Base-by-base conservation (phyloP, 2,113 vertebrate species). In the Nibea coibor region DNA sequence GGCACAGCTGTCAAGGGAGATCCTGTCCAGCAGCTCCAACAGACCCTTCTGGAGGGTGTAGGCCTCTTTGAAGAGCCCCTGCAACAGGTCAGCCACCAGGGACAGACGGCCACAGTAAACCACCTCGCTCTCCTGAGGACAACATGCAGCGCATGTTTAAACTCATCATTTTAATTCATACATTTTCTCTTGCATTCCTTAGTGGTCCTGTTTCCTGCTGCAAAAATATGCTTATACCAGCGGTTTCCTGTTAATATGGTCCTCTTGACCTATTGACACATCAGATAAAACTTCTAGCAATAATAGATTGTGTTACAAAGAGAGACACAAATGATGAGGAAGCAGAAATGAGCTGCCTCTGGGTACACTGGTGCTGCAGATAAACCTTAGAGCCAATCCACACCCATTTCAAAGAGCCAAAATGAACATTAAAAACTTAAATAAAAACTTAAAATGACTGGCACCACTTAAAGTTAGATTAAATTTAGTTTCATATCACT, bases 11-110 rank as follows among this genome's bases (percentile, higher is more conserved):
- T 87, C 94, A 20, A 97, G 2, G 61, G 93, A 94, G 75, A 97
- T 93, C 79, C 84, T 93, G 80, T 98, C 97, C 82, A 99, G 81
- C 4, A 99, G 78, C 54, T 97, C 97, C 95, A 99, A 94, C 19
- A 99, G 89, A 51, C 95, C 93, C 72, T 98, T 99, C 81, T 99
- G 97, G 71, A 99, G 96, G 31, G 93, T 92, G 80, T 97, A 98
- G 1, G 97, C 96, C 72, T 96, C 97, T 83, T 97, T 99, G 85
- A 99, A 99, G 59, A 98, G 75, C 17, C 94, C 93, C 81, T 99
- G 98, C 0, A 99, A 95, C 74, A 98, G 94, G 86, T 99, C 97
- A 35, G 96, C 96, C 69, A 99, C 95, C 28, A 98, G 85, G n/a
- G 97, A 96, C 69, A 99, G 92, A 22, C 92, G 94, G 16, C 96